Evolutionary conservation across 2,113 vertebrate genomes (phyloP).

Genomic region (Vanacampus margaritifer): DNA sequence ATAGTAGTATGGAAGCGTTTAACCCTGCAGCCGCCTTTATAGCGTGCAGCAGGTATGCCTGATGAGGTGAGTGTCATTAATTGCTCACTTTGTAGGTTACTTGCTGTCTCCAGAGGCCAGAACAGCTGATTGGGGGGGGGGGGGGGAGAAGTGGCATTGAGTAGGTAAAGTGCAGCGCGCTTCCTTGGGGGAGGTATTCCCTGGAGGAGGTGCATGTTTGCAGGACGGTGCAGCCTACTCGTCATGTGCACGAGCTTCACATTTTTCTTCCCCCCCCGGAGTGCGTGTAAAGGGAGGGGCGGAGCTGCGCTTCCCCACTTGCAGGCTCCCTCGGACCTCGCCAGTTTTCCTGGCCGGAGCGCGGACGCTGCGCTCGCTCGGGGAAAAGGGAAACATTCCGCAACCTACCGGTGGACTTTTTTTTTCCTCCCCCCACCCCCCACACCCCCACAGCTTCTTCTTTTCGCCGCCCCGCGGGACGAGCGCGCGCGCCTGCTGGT

Average conservation of each 20-base stretch:
- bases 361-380: not conserved
- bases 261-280: slow-evolving; percentile 2
- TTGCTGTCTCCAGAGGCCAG: not conserved
- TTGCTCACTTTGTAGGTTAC: not conserved
- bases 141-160: not conserved
- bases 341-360: not conserved
- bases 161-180: not conserved
- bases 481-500: not conserved
- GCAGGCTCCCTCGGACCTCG: not conserved
- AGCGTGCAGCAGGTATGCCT: not conserved
- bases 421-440: too few relatives aligned
- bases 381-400: slow-evolving; percentile 5
- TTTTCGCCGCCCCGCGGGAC: not conserved
- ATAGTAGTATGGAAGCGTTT: not conserved
- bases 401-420: not conserved
- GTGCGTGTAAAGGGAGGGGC: not conserved
- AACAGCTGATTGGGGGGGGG: not conserved
- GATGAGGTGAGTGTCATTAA: not conserved
- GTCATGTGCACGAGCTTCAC: slow-evolving; percentile 4
- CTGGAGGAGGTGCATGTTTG: not conserved
- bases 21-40: not conserved
- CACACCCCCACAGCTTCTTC: too few relatives aligned
- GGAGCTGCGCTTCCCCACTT: slow-evolving; percentile 1
- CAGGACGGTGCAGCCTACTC: not conserved
- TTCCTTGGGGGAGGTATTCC: not conserved